Evolutionary conservation across 2,888 invertebrate species (phyloP).

Genomic region (Arge pagana): DNA sequence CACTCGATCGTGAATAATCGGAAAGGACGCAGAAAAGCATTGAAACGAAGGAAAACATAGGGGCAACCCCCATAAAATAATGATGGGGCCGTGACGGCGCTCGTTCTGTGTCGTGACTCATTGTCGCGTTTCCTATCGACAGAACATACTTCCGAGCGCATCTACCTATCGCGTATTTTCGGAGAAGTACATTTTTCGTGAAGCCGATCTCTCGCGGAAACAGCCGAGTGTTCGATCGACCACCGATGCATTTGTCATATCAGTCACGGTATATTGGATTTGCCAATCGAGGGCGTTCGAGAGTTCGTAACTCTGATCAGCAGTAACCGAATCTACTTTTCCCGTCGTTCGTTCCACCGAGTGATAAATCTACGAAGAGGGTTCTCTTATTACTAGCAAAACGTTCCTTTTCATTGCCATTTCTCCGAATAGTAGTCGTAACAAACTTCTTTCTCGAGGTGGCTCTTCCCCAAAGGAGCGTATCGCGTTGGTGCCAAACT

Average conservation of each 20-base stretch:
- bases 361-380: no score
- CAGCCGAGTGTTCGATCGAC: background rate
- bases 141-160: no score
- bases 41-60: background rate
- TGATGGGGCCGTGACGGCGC: background rate
- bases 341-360: no score
- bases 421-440: no score
- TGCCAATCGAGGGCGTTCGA: slow-evolving; percentile 27
- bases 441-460: no score
- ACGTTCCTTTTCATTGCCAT: no score
- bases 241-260: slow-evolving; percentile 28
- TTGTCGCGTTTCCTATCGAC: background rate
- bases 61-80: slow-evolving; percentile 6
- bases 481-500: no score
- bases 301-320: background rate
- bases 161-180: no score
- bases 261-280: slow-evolving; percentile 33
- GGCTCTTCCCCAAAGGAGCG: no score
- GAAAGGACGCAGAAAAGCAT: background rate
- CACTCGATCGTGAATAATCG: background rate
- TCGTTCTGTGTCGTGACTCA: background rate
- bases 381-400: no score
- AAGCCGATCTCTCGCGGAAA: background rate
- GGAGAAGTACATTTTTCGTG: background rate
- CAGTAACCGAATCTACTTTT: slow-evolving; percentile 1